These are phyloP conservation scores for Eueides isabella DNA, from an alignment of 1,140 invertebrate species.

Conservation along the genomic window DNA sequence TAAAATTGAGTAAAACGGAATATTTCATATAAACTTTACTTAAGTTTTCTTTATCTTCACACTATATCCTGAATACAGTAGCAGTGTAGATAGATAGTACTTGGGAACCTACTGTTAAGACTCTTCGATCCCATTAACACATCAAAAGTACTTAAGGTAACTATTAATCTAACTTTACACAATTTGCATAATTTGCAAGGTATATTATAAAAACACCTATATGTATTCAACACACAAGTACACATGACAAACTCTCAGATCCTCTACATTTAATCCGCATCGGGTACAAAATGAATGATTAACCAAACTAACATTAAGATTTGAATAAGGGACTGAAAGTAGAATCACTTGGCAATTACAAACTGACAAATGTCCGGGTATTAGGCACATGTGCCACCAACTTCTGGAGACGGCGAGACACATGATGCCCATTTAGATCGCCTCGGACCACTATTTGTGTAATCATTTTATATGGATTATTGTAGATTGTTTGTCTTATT, in stretches of 20 bases:
- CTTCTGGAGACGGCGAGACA: slow-evolving; percentile 43
- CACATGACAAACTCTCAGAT: neutral
- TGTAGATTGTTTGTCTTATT: neutral
- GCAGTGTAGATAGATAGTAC: no score
- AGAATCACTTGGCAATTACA: slow-evolving; percentile 78
- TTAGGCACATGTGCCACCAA: slow-evolving; percentile 75
- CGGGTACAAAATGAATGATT: slow-evolving; percentile 47
- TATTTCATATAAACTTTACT: no score
- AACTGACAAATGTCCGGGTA: slow-evolving; percentile 77
- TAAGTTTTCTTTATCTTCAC: no score
- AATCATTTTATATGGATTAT: slow-evolving; percentile 11
- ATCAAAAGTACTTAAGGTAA: no score
- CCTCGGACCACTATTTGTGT: slow-evolving; percentile 19
- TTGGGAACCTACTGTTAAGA: no score
- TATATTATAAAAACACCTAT: neutral
- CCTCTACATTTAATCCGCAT: slow-evolving; percentile 29
- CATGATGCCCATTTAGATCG: slow-evolving; percentile 29
- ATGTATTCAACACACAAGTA: neutral
- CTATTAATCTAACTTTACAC: no score
- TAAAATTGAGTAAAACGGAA: no score
- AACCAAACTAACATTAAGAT: slow-evolving; percentile 73
- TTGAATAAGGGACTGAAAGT: slow-evolving; percentile 73
- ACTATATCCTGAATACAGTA: no score
- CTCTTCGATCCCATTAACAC: no score
- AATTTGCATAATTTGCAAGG: no score